Base-by-base conservation (phyloP, 92 coral and sea anemone species). In the Epizoanthus rinbou region DNA sequence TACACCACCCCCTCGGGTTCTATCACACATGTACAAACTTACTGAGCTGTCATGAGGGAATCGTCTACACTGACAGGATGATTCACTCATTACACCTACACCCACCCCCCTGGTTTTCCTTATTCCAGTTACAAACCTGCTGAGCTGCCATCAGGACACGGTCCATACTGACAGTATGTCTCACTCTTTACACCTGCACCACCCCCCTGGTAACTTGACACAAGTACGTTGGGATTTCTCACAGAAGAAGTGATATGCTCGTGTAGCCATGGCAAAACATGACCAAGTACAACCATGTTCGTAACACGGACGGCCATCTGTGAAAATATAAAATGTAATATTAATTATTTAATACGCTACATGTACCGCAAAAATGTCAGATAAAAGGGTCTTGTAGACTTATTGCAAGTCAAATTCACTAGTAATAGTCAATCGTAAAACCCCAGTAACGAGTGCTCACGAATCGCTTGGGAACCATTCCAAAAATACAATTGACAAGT, bases 291-390 rank as follows among this genome's bases (percentile, higher is more conserved):
- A 11, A 71, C 73, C 73, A 90, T 86, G 87, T 90, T 89, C 74
- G 86, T 90, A 62, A 90, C 83, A 5, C 99, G 94, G 53, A 90
- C 74, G 23, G 94, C 98, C 99, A 95, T 93, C 98, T 95, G 89
- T 23, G 54, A 3, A n/a, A 6, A 74, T 17, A 68, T 65, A 64
- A 75, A 65, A 75, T 6, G 1, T 62, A 62, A 80, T 37, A 21
- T 19, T 23, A 19, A 31, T 18, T 47, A 52, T 74, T 4, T 47
- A 50, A 6, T 37, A 37, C 5, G 6, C 0, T 37, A 6, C 43
- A 37, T 6, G 5, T 37, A 37, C 6, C 43, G 6, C 43, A 37
- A 37, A 37, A 37, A 28, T 4, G 43, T 4, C 43, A 37, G 6
- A 1, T 37, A 37, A 13, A 57, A 13, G 11, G 35, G 13, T 15